Evolutionary conservation across 2,888 invertebrate species (phyloP), one percentile per base, ranked within the genome.

Genomic region (Meandrusa payeni): DNA sequence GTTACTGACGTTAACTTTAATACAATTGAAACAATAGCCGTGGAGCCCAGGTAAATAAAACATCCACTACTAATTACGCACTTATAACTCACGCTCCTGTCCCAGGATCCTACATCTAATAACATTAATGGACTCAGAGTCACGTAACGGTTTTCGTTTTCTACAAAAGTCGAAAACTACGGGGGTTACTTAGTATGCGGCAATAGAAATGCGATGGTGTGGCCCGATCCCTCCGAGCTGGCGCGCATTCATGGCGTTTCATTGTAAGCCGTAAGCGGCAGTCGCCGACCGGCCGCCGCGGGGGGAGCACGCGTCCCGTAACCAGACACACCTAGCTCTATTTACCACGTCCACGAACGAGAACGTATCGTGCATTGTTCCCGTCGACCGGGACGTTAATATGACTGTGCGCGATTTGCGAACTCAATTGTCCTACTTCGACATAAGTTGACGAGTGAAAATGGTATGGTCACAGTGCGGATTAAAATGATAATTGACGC

Each of bases 381-480:
- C 59, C 66, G 67, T 64, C 64, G 58, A 62, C 55, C 61, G 52
- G 20, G 61, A 69, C 71, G 70, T 61, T 70, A 81, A 75, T 68
- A 80, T 80, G 81, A 69, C 52, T 67, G 73, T 68, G 66, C 69
- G 69, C 61, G 64, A 63, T 53, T 51, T 52, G 60, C 67, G 63
- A 61, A 69, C 70, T 65, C 57, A 52, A 65, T 62, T 72, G 66
- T 68, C 73, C 69, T 75, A 77, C 71, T 75, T 64, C 57, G 60
- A 60, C 70, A 77, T 64, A 55, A 66, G 71, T 61, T 72, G 73
- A 78, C 73, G 68, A 78, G 78, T 82, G 63, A 86, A 80, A 78
- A 86, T 87, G 86, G 73, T 63, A 86, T 83, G 86, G 77, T 82
- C 79, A 74, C 74, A 78, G 86, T 83, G 86, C 73, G 60, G 66